phyloP scores from a whole-genome alignment of 2,797 vertebrate genomes.

The Tarsius wallacei region DNA sequence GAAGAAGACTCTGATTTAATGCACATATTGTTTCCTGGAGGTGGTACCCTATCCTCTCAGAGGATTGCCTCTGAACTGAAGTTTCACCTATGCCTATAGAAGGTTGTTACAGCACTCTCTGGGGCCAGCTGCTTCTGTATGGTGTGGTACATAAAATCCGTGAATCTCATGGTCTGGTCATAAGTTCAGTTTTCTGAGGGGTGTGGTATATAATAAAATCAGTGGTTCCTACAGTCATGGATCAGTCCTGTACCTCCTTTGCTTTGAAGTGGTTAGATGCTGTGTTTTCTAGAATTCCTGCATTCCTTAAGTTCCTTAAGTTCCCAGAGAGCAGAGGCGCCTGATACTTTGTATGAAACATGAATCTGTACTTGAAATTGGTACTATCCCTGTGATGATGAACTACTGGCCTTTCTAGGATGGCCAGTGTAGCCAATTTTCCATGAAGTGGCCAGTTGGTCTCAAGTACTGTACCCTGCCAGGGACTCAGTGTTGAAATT shows the following conservation, averaged over 20 bases:
- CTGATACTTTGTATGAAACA: background rate
- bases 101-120: background rate
- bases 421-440: background rate
- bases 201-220: background rate
- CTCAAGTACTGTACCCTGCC: background rate
- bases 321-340: background rate
- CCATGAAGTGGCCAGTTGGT: background rate
- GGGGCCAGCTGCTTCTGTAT: background rate
- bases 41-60: background rate
- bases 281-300: background rate
- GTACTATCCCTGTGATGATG: background rate
- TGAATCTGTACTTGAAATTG: background rate
- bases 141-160: background rate
- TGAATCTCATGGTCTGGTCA: background rate
- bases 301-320: background rate
- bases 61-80: background rate
- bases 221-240: background rate
- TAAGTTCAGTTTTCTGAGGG: background rate
- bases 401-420: background rate
- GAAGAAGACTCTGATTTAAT: slow-evolving; percentile 5
- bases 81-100: background rate
- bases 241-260: background rate
- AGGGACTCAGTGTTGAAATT: background rate
- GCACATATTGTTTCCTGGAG: background rate
- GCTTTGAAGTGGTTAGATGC: background rate